Evolutionary conservation across 2,113 vertebrate genomes (phyloP).

Genomic region (Malurus alboscapulatus): DNA sequence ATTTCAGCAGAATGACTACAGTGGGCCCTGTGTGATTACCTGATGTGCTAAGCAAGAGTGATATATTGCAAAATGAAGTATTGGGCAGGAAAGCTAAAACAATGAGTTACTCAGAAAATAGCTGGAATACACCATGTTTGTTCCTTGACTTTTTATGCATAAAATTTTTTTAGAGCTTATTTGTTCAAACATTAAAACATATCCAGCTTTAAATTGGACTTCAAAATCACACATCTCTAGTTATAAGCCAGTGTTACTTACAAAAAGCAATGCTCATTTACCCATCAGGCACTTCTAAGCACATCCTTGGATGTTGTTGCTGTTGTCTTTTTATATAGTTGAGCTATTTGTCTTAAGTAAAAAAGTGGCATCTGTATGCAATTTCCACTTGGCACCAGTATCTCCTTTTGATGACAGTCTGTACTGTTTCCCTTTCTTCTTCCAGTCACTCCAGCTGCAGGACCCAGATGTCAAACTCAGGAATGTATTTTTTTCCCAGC

Average conservation of each 20-base stretch:
- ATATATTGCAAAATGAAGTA: not conserved
- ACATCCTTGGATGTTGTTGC: constrained; percentile 62
- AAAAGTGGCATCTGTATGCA: constrained; percentile 75
- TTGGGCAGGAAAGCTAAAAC: not conserved
- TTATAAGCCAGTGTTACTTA: not conserved
- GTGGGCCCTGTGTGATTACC: not conserved
- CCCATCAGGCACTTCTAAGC: constrained; percentile 69
- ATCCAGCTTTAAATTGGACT: not conserved
- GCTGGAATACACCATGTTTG: not conserved
- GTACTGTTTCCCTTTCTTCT: constrained; percentile 71
- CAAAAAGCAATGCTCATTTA: constrained; percentile 49
- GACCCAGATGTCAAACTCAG: constrained; percentile 73
- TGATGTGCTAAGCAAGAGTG: not conserved
- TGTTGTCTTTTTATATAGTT: constrained; percentile 65
- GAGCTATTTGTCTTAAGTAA: constrained; percentile 71
- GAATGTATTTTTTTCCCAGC: constrained; percentile 61
- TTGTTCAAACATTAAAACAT: constrained; percentile 4
- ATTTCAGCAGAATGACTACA: not conserved
- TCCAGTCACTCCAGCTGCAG: constrained; percentile 77
- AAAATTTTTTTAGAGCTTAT: not conserved
- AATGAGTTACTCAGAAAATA: constrained; percentile 25
- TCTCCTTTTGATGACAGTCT: constrained; percentile 76
- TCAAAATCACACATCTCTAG: constrained; percentile 16
- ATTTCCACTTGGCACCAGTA: constrained; percentile 79
- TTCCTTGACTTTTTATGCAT: not conserved